Evolutionary conservation across 1,140 invertebrate species (phyloP), one percentile per base, ranked within the genome.

Genomic region (Conus betulinus): DNA sequence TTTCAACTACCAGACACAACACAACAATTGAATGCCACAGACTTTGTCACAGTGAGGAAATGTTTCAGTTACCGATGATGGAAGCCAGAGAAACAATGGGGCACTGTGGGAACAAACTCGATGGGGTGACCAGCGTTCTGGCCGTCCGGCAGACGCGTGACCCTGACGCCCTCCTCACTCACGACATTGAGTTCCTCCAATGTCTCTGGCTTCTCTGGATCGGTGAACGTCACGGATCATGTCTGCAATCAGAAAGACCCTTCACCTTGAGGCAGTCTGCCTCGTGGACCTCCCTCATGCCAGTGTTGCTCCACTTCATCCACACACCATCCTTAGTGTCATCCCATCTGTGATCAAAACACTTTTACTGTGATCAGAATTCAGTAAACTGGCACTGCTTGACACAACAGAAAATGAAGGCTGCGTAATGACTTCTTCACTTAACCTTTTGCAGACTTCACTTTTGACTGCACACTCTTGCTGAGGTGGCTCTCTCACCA

Each of bases 71-170:
- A 95, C 96, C 99, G 93, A 99, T 99, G 10, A 99, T 95, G 51
- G 99, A 99, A 57, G 99, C 99, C 98, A 99, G 98, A 91, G 98
- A 99, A n/a, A 93, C 99, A 99, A 93, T 99, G 99, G 0, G 99
- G 99, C 93, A 99, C 99, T 0, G 99, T 99, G 10, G 99, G 99
- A 1, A 98, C 99, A 99, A n/a, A 99, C 95, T 98, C 97, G 71
- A 99, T 97, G n/a, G 84, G 84, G 90, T 92, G 6, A 96, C 93
- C 52, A 95, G 88, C 84, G 92, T 93, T 93, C 84, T 94, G 94
- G 84, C 95, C 93, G 23, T 91, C 88, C 53, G 92, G 84, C 57
- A 94, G 91, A 13, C 90, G 84, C 13, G 90, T 88, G 3, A 97
- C 97, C 88, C 95, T 95, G 39, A 99, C 97, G 60, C 98, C 96